phyloP scores from a whole-genome alignment of 2,113 vertebrate species.

The Epinephelus cyanopodus region DNA sequence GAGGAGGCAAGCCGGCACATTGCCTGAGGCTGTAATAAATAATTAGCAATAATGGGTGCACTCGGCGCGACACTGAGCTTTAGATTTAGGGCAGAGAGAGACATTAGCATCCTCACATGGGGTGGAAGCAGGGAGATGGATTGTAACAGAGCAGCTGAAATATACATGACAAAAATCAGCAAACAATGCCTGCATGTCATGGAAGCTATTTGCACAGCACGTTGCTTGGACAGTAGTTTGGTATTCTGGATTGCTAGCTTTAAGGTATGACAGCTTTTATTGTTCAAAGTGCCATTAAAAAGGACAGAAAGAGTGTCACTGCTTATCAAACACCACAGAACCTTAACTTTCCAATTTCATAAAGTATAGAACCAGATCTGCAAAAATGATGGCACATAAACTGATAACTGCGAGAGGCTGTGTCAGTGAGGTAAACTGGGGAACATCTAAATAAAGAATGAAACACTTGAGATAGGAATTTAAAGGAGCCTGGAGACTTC shows the following conservation, averaged over 20 bases:
- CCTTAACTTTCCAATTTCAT: conserved; percentile 1
- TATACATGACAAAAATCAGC: conserved; percentile 59
- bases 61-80: conserved; percentile 62
- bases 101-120: conserved; percentile 64
- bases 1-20: conserved; percentile 57
- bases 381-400: conserved; percentile 6
- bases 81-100: conserved; percentile 65
- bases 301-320: neutral
- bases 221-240: conserved; percentile 11
- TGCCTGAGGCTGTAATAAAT: conserved; percentile 78
- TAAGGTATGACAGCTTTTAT: conserved; percentile 11
- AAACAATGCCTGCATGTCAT: conserved; percentile 41
- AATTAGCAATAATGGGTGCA: conserved; percentile 81
- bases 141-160: conserved; percentile 60
- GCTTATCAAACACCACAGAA: neutral
- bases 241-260: conserved; percentile 9
- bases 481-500: conserved; percentile 42
- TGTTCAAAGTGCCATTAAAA: conserved; percentile 7
- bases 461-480: conserved; percentile 50
- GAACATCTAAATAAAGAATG: conserved; percentile 63
- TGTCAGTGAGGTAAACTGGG: conserved; percentile 30
- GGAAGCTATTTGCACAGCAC: conserved; percentile 3
- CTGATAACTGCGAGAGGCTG: conserved; percentile 17
- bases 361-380: conserved; percentile 4
- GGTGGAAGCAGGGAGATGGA: conserved; percentile 39